phyloP scores from a whole-genome alignment of 1,140 invertebrate genomes.

The Drosophila pectinifera region DNA sequence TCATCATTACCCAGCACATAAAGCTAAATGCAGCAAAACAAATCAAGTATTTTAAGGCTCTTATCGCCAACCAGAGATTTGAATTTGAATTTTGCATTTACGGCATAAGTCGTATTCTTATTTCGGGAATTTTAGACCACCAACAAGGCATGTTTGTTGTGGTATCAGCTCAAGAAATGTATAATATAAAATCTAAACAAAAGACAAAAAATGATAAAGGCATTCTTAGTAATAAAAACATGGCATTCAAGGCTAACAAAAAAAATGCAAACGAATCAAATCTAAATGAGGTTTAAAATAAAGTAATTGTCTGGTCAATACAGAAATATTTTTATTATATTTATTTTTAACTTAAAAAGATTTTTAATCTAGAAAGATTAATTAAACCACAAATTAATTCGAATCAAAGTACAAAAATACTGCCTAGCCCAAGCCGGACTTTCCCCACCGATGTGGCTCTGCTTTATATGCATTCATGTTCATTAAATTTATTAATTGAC shows the following conservation, averaged over 20 bases:
- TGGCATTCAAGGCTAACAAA: background rate
- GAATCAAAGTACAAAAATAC: background rate
- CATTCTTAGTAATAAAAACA: background rate
- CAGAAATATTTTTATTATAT: too few relatives aligned
- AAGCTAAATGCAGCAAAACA: background rate
- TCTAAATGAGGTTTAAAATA: too few relatives aligned
- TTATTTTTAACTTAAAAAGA: too few relatives aligned
- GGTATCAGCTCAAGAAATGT: background rate
- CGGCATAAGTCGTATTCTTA: background rate
- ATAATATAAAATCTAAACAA: background rate
- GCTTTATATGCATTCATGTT: slow-evolving; percentile 31
- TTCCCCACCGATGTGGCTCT: slow-evolving; percentile 22
- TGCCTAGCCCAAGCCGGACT: slow-evolving; percentile 18
- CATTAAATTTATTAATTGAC: slow-evolving; percentile 43
- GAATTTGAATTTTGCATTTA: background rate
- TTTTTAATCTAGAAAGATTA: too few relatives aligned
- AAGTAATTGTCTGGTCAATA: too few relatives aligned
- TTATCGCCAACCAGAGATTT: slow-evolving; percentile 1
- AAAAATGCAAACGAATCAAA: background rate
- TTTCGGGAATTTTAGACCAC: slow-evolving; percentile 6
- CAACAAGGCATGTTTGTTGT: background rate
- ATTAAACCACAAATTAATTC: too few relatives aligned
- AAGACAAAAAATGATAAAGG: background rate
- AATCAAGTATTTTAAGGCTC: background rate
- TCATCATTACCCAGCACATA: background rate